phyloP scores from a whole-genome alignment of 2,113 vertebrate genomes.

The Centropus bengalensis region DNA sequence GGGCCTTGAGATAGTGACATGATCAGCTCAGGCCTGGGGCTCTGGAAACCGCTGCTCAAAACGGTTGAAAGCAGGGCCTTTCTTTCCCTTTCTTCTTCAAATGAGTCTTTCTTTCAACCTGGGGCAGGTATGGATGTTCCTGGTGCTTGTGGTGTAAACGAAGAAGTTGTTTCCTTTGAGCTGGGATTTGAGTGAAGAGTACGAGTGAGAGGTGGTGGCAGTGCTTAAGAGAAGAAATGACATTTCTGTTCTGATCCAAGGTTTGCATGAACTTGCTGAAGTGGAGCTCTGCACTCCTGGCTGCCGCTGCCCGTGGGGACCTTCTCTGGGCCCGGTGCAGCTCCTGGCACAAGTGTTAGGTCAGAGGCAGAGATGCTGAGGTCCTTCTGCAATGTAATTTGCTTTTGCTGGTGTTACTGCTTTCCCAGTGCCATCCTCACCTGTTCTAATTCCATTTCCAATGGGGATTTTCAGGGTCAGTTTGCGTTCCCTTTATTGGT shows the following conservation, averaged over 20 bases:
- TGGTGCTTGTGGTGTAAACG: neutral
- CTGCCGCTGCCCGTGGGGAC: too few relatives aligned
- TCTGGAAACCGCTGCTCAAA: neutral
- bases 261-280: neutral
- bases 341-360: neutral
- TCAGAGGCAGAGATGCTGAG: neutral
- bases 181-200: neutral
- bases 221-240: neutral
- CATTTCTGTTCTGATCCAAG: neutral
- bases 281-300: neutral
- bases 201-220: neutral
- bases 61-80: neutral
- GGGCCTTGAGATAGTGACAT: slow-evolving; percentile 45
- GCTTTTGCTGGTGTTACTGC: neutral
- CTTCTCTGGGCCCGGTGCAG: neutral
- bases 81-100: neutral
- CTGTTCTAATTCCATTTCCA: neutral
- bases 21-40: neutral
- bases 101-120: neutral
- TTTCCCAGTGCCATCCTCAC: neutral
- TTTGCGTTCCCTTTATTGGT: neutral
- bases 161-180: neutral
- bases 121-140: neutral
- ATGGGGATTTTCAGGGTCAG: neutral
- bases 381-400: neutral